phyloP scores from a whole-genome alignment of 2,888 invertebrate species.

The Eilema depressum region DNA sequence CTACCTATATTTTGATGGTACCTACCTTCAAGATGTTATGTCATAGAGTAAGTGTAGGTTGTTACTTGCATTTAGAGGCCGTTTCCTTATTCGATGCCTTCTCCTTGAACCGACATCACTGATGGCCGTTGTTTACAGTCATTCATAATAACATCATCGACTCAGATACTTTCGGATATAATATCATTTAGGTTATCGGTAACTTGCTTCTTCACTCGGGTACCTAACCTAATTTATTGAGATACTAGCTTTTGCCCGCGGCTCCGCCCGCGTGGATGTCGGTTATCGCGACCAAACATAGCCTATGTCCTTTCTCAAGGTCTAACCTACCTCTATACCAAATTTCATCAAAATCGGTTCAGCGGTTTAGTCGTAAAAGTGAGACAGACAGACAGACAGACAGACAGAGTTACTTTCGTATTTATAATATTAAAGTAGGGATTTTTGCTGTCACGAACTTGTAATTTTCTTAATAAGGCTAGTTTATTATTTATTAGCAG shows the following conservation, averaged over 20 bases:
- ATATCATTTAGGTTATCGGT: constrained; percentile 33
- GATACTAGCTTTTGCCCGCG: no score
- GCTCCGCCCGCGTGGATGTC: no score
- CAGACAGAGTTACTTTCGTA: no score
- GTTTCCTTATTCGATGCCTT: constrained; percentile 64
- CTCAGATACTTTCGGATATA: constrained; percentile 16
- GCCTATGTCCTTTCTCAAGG: no score
- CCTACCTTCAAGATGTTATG: not conserved
- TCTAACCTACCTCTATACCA: no score
- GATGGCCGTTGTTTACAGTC: constrained; percentile 1
- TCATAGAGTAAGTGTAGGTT: constrained; percentile 23
- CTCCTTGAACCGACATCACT: constrained; percentile 71
- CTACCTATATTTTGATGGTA: not conserved
- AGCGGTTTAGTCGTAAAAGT: no score
- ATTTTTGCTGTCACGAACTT: not conserved
- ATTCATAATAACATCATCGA: constrained; percentile 7
- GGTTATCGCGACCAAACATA: no score
- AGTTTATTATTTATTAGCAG: not conserved
- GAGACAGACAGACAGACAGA: no score
- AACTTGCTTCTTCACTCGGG: constrained; percentile 10
- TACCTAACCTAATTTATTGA: not conserved
- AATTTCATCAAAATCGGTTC: no score
- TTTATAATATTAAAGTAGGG: no score
- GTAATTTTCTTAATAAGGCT: no score
- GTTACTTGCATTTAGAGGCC: constrained; percentile 51